A percentile compares a stretch with the other conserved stretches of the same genome.
Evolutionary conservation across 2,888 invertebrate genomes (phyloP).

Genomic region (Arrhopalites spinosus): DNA sequence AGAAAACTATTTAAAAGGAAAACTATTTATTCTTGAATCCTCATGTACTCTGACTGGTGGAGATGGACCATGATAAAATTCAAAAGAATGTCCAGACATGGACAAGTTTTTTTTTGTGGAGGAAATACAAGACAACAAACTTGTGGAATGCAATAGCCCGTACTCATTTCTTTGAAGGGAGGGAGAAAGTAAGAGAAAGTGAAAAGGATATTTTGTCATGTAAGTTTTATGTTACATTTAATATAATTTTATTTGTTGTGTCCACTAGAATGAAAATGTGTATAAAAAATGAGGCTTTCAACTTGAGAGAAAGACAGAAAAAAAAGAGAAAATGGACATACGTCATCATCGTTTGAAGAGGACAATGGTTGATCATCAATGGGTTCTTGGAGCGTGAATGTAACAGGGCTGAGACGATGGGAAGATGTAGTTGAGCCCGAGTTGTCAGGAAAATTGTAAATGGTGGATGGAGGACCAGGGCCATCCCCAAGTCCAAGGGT

Average conservation of each 20-base stretch:
- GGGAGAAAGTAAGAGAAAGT: too few species aligned
- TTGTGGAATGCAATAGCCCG: not conserved
- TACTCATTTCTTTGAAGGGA: not conserved
- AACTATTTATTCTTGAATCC: too few species aligned
- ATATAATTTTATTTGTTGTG: too few species aligned
- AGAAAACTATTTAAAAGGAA: too few species aligned
- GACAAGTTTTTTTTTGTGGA: too few species aligned
- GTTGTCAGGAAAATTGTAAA: slow-evolving; percentile 29
- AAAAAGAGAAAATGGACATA: slow-evolving; percentile 14
- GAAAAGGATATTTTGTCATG: too few species aligned
- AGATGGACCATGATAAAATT: too few species aligned
- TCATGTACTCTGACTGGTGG: too few species aligned
- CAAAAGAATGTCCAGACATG: too few species aligned
- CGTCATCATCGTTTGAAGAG: slow-evolving; percentile 32
- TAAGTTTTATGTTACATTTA: too few species aligned
- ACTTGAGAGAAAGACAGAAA: not conserved
- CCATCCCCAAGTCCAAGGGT: slow-evolving; percentile 55
- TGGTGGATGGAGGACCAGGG: slow-evolving; percentile 16
- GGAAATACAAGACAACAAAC: too few species aligned
- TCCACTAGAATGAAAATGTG: not conserved
- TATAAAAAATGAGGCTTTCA: not conserved
- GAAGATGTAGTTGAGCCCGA: slow-evolving; percentile 17
- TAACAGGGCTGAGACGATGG: slow-evolving; percentile 53
- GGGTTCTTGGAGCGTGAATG: slow-evolving; percentile 55
- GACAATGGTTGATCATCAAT: slow-evolving; percentile 47